Conservation (phyloP, 2,113 vertebrate genomes). For the Amblyornis subalaris region DNA sequence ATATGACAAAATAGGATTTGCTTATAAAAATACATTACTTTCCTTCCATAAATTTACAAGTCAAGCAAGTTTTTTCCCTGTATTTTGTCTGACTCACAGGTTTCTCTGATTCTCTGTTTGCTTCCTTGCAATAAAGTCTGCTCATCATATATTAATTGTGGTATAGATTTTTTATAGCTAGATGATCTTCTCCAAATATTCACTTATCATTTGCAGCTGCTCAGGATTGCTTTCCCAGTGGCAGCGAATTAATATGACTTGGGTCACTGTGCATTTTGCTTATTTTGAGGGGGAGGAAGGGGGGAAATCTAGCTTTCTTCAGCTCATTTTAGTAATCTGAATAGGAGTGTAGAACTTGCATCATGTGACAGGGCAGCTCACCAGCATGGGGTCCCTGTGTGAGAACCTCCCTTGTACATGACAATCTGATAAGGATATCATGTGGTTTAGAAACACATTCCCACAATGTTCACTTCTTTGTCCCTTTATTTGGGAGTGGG, state of each 20-base stretch:
- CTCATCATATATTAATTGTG: neutral
- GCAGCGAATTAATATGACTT: neutral
- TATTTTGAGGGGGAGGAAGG: neutral
- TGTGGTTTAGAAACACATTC: constrained; percentile 61
- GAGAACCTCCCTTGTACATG: constrained; percentile 61
- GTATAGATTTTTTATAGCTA: neutral
- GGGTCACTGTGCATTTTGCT: neutral
- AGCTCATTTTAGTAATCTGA: constrained; percentile 44
- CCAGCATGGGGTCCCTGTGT: constrained; percentile 58
- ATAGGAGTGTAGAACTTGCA: constrained; percentile 19
- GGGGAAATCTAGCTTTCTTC: neutral
- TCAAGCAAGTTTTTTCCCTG: neutral
- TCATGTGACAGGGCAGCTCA: constrained; percentile 51
- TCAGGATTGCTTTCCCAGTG: neutral
- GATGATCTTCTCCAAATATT: neutral
- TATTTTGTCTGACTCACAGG: neutral
- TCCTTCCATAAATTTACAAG: neutral
- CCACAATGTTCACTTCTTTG: constrained; percentile 56
- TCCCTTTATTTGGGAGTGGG: constrained; percentile 41
- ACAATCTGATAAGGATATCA: constrained; percentile 67
- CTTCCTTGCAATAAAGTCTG: neutral
- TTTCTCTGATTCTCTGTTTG: neutral
- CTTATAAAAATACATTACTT: neutral
- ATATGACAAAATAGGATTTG: neutral
- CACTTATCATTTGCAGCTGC: neutral